Conservation (phyloP, 2,113 vertebrate genomes). For the Dermatemys mawii region DNA sequence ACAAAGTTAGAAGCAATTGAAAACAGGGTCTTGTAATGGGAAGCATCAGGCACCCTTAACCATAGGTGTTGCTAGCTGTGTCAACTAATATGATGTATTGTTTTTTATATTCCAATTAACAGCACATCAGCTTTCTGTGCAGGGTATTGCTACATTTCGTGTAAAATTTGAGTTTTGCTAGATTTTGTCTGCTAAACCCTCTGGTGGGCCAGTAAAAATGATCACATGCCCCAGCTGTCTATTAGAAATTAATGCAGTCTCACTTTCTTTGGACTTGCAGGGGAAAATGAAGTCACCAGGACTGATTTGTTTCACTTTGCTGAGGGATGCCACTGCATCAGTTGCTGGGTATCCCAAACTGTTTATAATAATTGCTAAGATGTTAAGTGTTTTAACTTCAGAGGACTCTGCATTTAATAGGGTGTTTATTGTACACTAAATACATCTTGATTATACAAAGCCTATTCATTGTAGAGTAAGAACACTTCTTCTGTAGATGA, state of each 20-base stretch:
- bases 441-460: constrained; percentile 20
- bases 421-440: background rate
- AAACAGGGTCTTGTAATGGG: accelerated
- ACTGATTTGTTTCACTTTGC: constrained; percentile 49
- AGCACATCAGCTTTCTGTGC: background rate
- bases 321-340: constrained; percentile 29
- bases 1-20: background rate
- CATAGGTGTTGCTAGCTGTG: background rate
- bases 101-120: background rate
- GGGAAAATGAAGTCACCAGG: constrained; percentile 55
- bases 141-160: background rate
- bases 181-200: constrained; percentile 48
- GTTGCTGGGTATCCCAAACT: constrained; percentile 8
- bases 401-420: constrained; percentile 3
- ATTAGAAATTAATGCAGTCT: constrained; percentile 56
- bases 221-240: constrained; percentile 26
- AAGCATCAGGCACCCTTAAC: background rate
- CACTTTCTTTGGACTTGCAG: constrained; percentile 22
- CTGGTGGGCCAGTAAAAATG: constrained; percentile 47
- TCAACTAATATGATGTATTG: background rate
- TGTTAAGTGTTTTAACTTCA: background rate
- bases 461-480: background rate
- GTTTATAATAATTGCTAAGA: background rate
- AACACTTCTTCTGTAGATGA: background rate
- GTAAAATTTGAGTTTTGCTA: constrained; percentile 17